A percentile compares a stretch with the other conserved stretches of the same genome.
phyloP scores from a whole-genome alignment of 2,888 invertebrate genomes.

The Zonitis immaculata region DNA sequence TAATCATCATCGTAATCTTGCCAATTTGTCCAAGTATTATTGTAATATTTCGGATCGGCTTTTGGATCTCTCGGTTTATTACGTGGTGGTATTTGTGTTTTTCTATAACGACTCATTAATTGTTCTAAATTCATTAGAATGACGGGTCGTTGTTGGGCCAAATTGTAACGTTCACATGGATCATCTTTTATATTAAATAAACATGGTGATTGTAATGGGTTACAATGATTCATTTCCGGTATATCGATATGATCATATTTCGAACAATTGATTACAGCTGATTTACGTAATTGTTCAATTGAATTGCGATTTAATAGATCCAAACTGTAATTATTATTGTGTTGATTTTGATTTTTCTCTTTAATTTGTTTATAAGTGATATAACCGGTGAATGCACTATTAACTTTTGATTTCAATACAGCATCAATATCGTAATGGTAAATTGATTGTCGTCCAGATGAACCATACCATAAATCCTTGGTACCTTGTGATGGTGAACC shows the following conservation, averaged over 20 bases:
- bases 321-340: constrained; percentile 22
- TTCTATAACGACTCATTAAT: constrained; percentile 46
- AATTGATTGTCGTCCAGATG: constrained; percentile 41
- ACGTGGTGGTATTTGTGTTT: constrained; percentile 46
- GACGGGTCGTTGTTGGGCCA: constrained; percentile 45
- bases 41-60: constrained; percentile 53
- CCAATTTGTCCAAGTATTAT: constrained; percentile 58
- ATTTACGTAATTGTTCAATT: constrained; percentile 32
- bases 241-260: constrained; percentile 31
- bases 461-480: constrained; percentile 49
- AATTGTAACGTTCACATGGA: constrained; percentile 53
- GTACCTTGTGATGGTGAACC: constrained; percentile 49
- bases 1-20: constrained; percentile 50
- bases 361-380: constrained; percentile 50
- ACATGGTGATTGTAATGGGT: constrained; percentile 47
- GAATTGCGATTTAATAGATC: constrained; percentile 29
- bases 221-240: constrained; percentile 34
- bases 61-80: constrained; percentile 49
- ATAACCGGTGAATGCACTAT: constrained; percentile 49
- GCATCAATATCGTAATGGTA: constrained; percentile 46
- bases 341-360: constrained; percentile 36
- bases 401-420: constrained; percentile 49
- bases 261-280: constrained; percentile 38
- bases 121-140: constrained; percentile 48
- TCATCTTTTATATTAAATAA: constrained; percentile 51